Percentiles rank a stretch among this genome's conserved stretches.
Conservation (phyloP, 1,140 invertebrate species). For the Conus ventricosus region DNA sequence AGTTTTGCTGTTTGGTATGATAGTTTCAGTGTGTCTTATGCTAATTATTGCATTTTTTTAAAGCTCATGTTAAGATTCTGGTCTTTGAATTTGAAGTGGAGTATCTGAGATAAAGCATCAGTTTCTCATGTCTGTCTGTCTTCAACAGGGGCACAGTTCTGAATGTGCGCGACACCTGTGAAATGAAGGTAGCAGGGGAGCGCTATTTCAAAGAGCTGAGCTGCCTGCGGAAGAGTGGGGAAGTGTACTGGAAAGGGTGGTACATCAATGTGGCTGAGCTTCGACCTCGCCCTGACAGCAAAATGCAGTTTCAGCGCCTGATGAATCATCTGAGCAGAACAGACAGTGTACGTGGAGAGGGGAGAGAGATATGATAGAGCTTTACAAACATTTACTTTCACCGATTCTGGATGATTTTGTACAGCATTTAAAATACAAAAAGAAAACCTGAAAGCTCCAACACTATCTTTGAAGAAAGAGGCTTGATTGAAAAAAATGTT, state of each 20-base stretch:
- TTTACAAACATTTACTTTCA: too few species aligned
- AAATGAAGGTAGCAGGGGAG: slow-evolving; percentile 36
- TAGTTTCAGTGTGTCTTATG: too few species aligned
- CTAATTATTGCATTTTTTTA: too few species aligned
- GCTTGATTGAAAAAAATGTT: too few species aligned
- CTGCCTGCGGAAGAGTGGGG: slow-evolving; percentile 37
- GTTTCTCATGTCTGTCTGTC: not conserved
- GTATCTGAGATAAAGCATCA: too few species aligned
- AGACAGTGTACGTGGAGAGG: slow-evolving; percentile 47
- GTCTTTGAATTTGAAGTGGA: too few species aligned
- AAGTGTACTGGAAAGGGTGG: slow-evolving; percentile 46
- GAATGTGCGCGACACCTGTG: slow-evolving; percentile 47
- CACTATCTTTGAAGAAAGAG: too few species aligned
- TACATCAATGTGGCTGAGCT: slow-evolving; percentile 56
- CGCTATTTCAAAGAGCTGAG: slow-evolving; percentile 50
- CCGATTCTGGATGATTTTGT: not conserved
- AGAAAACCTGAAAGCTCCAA: too few species aligned
- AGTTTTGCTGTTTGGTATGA: too few species aligned
- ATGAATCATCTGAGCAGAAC: slow-evolving; percentile 55
- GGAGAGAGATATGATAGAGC: not conserved
- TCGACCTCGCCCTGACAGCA: slow-evolving; percentile 45
- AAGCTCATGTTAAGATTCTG: too few species aligned
- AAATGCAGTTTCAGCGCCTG: slow-evolving; percentile 49
- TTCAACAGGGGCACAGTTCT: slow-evolving; percentile 46
- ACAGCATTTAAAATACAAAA: not conserved